phyloP scores from a whole-genome alignment of 2,113 vertebrate genomes.

The Stegastes partitus region DNA sequence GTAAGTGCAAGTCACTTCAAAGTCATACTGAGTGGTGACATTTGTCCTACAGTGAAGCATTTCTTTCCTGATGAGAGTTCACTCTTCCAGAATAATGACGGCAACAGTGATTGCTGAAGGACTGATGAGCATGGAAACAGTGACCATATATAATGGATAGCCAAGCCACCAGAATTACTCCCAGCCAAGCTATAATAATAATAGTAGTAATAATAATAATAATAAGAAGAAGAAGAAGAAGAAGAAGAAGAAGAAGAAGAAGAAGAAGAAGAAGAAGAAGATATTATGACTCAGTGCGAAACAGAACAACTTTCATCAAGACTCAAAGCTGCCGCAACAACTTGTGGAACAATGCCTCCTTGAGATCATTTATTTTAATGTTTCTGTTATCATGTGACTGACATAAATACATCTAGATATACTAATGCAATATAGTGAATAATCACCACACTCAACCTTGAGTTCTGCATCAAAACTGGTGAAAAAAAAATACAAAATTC shows the following conservation, averaged over 20 bases:
- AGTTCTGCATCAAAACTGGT: too few relatives aligned
- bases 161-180: not conserved
- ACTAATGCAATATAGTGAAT: not conserved
- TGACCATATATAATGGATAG: not conserved
- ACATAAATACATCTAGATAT: not conserved
- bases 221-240: too few relatives aligned
- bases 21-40: constrained; percentile 19
- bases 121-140: not conserved
- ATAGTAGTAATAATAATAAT: too few relatives aligned
- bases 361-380: not conserved
- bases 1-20: constrained; percentile 15
- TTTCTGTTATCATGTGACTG: not conserved
- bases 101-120: not conserved
- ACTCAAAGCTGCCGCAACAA: too few relatives aligned
- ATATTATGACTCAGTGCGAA: too few relatives aligned
- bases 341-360: not conserved
- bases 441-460: not conserved
- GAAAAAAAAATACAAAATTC: too few relatives aligned
- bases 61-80: constrained; percentile 23
- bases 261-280: too few relatives aligned
- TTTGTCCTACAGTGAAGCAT: constrained; percentile 19
- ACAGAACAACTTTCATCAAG: not conserved
- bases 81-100: constrained; percentile 18
- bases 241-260: too few relatives aligned
- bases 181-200: too few relatives aligned